These are phyloP conservation scores for Lysiphlebus fabarum DNA, from an alignment of 1,140 invertebrate genomes.

Conservation along the genomic window DNA sequence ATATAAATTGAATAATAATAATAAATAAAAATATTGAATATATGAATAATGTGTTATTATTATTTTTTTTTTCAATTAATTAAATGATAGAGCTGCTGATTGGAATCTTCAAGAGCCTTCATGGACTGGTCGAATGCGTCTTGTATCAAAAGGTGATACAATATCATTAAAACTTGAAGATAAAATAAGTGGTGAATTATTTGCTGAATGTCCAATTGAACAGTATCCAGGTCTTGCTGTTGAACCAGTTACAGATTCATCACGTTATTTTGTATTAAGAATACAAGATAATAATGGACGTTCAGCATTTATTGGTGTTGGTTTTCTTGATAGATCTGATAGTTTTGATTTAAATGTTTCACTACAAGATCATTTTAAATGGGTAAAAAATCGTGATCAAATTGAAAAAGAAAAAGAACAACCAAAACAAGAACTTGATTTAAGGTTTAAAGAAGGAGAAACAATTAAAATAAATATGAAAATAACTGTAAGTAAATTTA, in stretches of 20 bases:
- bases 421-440: constrained; percentile 80
- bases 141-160: constrained; percentile 84
- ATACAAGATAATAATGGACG: constrained; percentile 94
- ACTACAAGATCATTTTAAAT: constrained; percentile 98
- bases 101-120: constrained; percentile 96
- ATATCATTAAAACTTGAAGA: constrained; percentile 93
- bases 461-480: constrained; percentile 99
- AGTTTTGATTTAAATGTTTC: constrained; percentile 99
- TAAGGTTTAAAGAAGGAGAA: constrained; percentile 98
- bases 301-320: constrained; percentile 94
- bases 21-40: no score
- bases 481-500: constrained; percentile 88
- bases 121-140: constrained; percentile 90
- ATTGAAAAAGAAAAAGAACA: constrained; percentile 76
- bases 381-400: constrained; percentile 88
- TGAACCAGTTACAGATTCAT: constrained; percentile 95
- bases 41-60: no score
- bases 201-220: constrained; percentile 97
- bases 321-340: constrained; percentile 96
- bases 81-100: constrained; percentile 90
- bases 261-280: constrained; percentile 95
- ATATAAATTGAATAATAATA: no score
- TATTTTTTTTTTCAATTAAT: no score
- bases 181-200: constrained; percentile 90
- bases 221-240: constrained; percentile 91